Percentiles rank a stretch among this genome's conserved stretches.
Conservation (phyloP, 2,888 invertebrate species). For the Limnephilus lunatus region DNA sequence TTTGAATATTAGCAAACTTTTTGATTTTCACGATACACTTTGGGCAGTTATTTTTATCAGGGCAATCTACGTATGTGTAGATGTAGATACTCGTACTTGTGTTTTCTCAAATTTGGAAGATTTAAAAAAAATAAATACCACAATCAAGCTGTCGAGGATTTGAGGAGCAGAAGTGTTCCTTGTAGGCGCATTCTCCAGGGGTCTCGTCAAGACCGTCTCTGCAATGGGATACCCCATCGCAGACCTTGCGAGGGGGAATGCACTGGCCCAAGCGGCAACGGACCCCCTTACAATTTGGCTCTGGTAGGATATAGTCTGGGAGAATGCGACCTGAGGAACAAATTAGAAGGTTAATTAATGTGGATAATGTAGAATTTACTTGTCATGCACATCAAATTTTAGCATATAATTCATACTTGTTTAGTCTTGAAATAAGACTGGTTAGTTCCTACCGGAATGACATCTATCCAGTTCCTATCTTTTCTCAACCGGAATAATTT, state of each 20-base stretch:
- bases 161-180: conserved; percentile 68
- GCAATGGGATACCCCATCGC: conserved; percentile 84
- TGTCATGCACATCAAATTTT: no score
- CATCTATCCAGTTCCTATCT: no score
- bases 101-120: no score
- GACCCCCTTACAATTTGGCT: conserved; percentile 77
- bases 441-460: no score
- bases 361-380: neutral
- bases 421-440: no score
- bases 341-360: neutral
- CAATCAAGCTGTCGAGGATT: conserved; percentile 56
- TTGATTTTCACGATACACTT: no score
- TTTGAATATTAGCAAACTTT: no score
- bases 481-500: no score
- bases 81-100: no score
- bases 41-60: no score
- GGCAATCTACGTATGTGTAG: no score
- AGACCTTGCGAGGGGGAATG: conserved; percentile 77
- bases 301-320: conserved; percentile 7
- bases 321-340: neutral
- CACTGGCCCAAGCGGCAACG: conserved; percentile 86
- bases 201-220: conserved; percentile 84
- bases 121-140: conserved; percentile 51
- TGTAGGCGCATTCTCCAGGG: conserved; percentile 73
- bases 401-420: no score